phyloP scores from a whole-genome alignment of 2,888 invertebrate species.

The Drosophila antonietae region DNA sequence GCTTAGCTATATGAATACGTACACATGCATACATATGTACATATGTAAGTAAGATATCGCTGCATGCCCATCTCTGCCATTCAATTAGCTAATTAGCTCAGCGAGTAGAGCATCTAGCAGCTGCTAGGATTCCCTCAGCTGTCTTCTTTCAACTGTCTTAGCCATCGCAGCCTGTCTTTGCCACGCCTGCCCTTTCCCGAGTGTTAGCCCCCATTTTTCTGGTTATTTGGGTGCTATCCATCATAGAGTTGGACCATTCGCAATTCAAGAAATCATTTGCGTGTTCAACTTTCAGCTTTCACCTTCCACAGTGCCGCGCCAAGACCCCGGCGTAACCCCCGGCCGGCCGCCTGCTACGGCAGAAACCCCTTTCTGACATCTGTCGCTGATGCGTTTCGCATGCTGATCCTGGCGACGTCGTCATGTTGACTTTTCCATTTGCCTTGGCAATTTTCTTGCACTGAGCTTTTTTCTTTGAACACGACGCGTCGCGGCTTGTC shows the following conservation, averaged over 20 bases:
- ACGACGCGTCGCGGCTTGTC: slow-evolving; percentile 24
- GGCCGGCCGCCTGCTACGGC: not conserved
- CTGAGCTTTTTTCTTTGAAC: slow-evolving; percentile 59
- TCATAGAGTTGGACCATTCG: slow-evolving; percentile 41
- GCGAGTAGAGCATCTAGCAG: slow-evolving; percentile 7
- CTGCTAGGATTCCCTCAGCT: not conserved
- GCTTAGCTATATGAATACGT: too few relatives aligned
- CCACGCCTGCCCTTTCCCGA: not conserved
- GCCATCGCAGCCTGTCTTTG: not conserved
- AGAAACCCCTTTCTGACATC: not conserved
- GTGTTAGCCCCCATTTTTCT: not conserved
- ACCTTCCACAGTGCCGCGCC: slow-evolving; percentile 12
- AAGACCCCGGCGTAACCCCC: too few relatives aligned
- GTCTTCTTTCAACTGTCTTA: slow-evolving; percentile 13
- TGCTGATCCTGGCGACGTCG: slow-evolving; percentile 49
- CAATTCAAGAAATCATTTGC: slow-evolving; percentile 77
- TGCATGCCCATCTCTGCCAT: not conserved
- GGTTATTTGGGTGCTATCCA: slow-evolving; percentile 22
- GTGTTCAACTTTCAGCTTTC: slow-evolving; percentile 51
- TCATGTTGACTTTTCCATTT: slow-evolving; percentile 77
- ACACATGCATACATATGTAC: not conserved
- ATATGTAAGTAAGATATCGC: not conserved
- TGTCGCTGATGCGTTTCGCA: slow-evolving; percentile 33
- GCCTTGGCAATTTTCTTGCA: slow-evolving; percentile 72
- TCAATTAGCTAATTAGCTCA: not conserved